Evolutionary conservation across 2,888 invertebrate genomes (phyloP), one percentile per base, ranked within the genome.

Genomic region (Hydriomena furcata): DNA sequence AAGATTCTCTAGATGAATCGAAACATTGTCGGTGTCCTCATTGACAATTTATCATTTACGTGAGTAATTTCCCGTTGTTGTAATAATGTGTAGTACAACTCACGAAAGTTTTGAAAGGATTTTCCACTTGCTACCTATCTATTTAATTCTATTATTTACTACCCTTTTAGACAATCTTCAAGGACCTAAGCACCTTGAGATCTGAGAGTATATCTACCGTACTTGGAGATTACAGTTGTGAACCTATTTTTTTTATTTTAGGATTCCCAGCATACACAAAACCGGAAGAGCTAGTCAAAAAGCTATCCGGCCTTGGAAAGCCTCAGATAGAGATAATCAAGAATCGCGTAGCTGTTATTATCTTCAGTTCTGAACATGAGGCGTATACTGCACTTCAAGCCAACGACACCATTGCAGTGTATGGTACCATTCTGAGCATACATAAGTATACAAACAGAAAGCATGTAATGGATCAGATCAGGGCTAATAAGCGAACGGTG

Each of bases 251-350:
- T n/a, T n/a, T n/a, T n/a, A 27, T 63, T 62, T 0, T 66, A 87
- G 88, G 84, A 0, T 86, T 71, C 59, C 85, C 87, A 0, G 40
- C 52, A 1, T 87, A 74, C 68, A 73, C 80, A 0, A 77, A 77
- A 35, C 50, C 72, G 0, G 69, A 73, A 13, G 88, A 88, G 43
- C 46, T 88, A 0, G 24, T 61, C 5, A 68, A 72, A 0, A 65
- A 72, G 1, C 79, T 87, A 53, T 21, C 63, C 0, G 43, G 59
- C 23, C 77, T 79, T 52, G 86, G 85, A 0, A 21, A 30, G 0
- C 72, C 75, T 4, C 57, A 52, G 0, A 62, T 85, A 1, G 80
- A 80, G 8, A 57, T 55, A 4, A 49, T 78, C 11, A 65, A 45
- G 28, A 56, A 58, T 7, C 62, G 62, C 11, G 58, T 61, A 21